Conservation (phyloP, 2,797 vertebrate genomes). For the Telmatherina bonti region DNA sequence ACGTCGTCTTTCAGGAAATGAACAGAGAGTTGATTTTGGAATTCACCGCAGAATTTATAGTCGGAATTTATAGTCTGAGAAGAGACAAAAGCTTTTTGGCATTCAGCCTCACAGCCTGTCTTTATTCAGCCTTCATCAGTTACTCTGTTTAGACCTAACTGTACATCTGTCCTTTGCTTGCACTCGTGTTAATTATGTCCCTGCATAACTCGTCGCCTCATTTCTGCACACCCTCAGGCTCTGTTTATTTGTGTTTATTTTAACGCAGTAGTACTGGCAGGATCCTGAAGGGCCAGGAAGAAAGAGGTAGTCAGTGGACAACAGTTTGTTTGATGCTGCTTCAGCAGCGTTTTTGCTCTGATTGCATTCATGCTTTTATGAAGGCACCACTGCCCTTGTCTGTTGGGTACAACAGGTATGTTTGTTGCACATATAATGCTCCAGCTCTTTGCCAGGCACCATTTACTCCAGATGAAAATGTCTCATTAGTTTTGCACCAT, state of each 20-base stretch:
- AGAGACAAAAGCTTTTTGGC: constrained; percentile 13
- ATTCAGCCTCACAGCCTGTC: constrained; percentile 18
- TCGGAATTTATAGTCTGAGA: constrained; percentile 25
- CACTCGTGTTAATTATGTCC: constrained; percentile 9
- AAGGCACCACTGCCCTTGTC: neutral
- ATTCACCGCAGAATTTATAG: constrained; percentile 23
- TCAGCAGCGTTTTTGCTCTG: neutral
- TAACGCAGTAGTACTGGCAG: neutral
- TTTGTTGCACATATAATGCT: neutral
- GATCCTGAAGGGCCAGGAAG: neutral
- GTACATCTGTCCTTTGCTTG: constrained; percentile 2
- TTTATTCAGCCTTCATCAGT: constrained; percentile 36
- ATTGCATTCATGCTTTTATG: constrained; percentile 1
- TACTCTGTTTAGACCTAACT: neutral
- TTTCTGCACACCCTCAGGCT: constrained; percentile 9
- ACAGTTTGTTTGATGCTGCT: constrained; percentile 6
- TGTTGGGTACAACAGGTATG: neutral
- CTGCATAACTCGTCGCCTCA: constrained; percentile 6
- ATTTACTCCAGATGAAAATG: neutral
- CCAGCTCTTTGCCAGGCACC: no score
- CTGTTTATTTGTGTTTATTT: neutral
- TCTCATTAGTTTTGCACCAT: neutral
- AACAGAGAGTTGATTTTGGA: constrained; percentile 19
- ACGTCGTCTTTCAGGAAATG: neutral
- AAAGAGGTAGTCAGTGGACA: neutral